These are phyloP conservation scores for Mastomys coucha DNA, from an alignment of 2,113 vertebrate genomes.

Conservation along the genomic window DNA sequence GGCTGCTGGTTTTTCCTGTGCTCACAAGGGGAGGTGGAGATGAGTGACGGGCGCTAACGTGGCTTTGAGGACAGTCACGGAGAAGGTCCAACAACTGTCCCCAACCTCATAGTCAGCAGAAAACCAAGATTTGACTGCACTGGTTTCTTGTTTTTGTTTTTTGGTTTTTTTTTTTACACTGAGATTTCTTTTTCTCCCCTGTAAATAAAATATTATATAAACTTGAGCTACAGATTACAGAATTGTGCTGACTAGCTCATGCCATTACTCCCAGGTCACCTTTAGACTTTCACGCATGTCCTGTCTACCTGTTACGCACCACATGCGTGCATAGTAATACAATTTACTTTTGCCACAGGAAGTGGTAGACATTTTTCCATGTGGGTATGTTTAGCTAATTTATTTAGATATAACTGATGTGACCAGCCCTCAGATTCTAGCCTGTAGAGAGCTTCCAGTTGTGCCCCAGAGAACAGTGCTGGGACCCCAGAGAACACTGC, in stretches of 20 bases:
- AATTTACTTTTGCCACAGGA: neutral
- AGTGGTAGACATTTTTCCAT: neutral
- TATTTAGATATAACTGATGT: neutral
- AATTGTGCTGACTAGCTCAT: neutral
- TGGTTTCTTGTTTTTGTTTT: too few species aligned
- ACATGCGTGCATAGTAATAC: neutral
- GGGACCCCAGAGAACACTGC: too few species aligned
- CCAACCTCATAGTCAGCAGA: neutral
- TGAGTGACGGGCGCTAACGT: neutral
- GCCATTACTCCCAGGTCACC: neutral
- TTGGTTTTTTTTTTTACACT: neutral
- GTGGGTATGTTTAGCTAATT: neutral
- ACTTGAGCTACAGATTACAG: constrained; percentile 5
- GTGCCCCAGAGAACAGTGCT: neutral
- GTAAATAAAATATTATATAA: neutral
- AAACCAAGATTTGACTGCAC: neutral
- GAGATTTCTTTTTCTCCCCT: neutral
- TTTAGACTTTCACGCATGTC: neutral
- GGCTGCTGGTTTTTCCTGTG: neutral
- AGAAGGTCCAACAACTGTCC: neutral
- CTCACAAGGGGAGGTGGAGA: neutral
- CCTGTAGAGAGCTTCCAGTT: neutral
- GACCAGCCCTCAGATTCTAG: neutral
- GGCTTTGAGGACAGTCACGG: neutral
- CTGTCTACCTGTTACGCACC: neutral